These are phyloP conservation scores for Nesidiocoris tenuis DNA, from an alignment of 2,888 invertebrate genomes.

Conservation along the genomic window DNA sequence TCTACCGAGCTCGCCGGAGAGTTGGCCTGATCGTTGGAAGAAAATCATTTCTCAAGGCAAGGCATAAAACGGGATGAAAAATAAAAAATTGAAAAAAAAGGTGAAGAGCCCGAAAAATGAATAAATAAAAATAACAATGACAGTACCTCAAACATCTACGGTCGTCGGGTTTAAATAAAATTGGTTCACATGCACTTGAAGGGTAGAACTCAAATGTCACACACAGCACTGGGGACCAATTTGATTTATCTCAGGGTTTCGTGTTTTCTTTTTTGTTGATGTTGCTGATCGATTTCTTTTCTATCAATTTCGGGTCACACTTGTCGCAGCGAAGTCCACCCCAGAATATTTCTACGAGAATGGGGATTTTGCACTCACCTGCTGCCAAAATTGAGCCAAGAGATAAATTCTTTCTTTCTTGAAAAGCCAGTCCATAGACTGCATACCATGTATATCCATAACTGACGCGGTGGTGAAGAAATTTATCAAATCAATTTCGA, in stretches of 20 bases:
- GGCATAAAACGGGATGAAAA: not conserved
- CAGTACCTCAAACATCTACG: slow-evolving; percentile 46
- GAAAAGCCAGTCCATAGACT: slow-evolving; percentile 95
- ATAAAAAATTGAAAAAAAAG: slow-evolving; percentile 36
- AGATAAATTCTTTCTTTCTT: slow-evolving; percentile 93
- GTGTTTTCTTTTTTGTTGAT: slow-evolving; percentile 10
- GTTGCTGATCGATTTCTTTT: slow-evolving; percentile 21
- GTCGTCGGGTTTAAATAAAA: slow-evolving; percentile 42
- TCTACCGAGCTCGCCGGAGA: not conserved
- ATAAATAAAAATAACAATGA: slow-evolving; percentile 41
- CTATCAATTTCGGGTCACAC: slow-evolving; percentile 31
- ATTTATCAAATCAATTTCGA: not conserved
- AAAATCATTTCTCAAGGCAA: not conserved
- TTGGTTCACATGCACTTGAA: slow-evolving; percentile 45
- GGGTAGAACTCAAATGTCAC: slow-evolving; percentile 41
- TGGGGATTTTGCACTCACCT: slow-evolving; percentile 64
- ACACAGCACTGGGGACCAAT: slow-evolving; percentile 27
- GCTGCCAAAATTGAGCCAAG: slow-evolving; percentile 94
- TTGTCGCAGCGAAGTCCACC: slow-evolving; percentile 35
- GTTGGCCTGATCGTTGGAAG: not conserved
- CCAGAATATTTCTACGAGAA: slow-evolving; percentile 32
- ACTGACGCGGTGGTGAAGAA: slow-evolving; percentile 16
- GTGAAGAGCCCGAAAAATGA: slow-evolving; percentile 36
- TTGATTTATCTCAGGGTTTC: not conserved
- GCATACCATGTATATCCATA: slow-evolving; percentile 90